A percentile compares a stretch with the other conserved stretches of the same genome.
phyloP scores from a whole-genome alignment of 2,113 vertebrate species.

The Calyptommatus sinebrachiatus region DNA sequence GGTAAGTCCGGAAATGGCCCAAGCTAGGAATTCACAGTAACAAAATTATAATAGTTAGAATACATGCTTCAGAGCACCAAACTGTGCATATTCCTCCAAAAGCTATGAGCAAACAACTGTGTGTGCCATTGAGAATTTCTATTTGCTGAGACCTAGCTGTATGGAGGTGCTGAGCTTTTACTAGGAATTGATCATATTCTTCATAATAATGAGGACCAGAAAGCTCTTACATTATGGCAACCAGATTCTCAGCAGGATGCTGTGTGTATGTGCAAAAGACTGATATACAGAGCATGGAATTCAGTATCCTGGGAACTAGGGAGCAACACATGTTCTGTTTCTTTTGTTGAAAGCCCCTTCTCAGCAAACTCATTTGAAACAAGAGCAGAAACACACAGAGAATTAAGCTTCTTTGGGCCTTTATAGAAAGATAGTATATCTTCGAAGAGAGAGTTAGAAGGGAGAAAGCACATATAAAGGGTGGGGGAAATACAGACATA shows the following conservation, averaged over 20 bases:
- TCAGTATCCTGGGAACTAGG: background rate
- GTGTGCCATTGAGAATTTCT: background rate
- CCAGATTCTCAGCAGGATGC: background rate
- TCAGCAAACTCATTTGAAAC: slow-evolving; percentile 13
- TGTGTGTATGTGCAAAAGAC: background rate
- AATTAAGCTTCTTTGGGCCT: background rate
- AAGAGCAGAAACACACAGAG: slow-evolving; percentile 12
- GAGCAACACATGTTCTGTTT: background rate
- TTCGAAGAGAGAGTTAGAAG: background rate
- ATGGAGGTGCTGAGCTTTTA: background rate
- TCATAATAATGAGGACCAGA: background rate
- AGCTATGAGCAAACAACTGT: background rate
- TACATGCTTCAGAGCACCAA: too few relatives aligned
- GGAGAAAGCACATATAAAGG: background rate
- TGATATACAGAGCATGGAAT: background rate
- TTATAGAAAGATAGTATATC: background rate
- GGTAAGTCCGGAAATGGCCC: too few relatives aligned
- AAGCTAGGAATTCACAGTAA: too few relatives aligned
- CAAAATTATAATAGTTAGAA: too few relatives aligned
- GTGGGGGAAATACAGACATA: background rate
- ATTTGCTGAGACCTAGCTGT: background rate
- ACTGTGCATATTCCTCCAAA: background rate
- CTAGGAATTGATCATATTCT: background rate
- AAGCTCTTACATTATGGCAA: background rate
- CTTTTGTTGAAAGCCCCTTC: slow-evolving; percentile 12